Evolutionary conservation across 2,888 invertebrate genomes (phyloP).

Genomic region (Eupithecia dodoneata): DNA sequence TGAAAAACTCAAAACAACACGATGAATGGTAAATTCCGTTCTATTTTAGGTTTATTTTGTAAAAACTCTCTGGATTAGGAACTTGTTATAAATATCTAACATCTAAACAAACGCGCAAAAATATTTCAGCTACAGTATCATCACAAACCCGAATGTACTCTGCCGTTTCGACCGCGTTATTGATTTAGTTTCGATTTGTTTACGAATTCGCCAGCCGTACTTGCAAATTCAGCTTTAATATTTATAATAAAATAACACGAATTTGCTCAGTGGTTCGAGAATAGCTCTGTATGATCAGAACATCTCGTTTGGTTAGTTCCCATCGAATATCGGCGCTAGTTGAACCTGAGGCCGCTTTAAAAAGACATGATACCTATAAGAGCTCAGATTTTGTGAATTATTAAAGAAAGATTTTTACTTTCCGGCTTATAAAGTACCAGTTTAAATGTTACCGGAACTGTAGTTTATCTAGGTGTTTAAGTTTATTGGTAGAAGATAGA

Average conservation of each 20-base stretch:
- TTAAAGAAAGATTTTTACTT: no score
- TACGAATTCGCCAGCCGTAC: slow-evolving; percentile 72
- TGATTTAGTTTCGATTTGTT: slow-evolving; percentile 77
- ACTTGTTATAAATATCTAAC: slow-evolving; percentile 9
- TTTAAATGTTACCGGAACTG: not conserved
- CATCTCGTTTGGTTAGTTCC: slow-evolving; percentile 20
- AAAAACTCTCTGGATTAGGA: slow-evolving; percentile 6
- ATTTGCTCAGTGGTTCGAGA: slow-evolving; percentile 57
- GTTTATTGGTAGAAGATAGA: not conserved
- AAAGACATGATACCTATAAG: not conserved
- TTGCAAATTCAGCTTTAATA: slow-evolving; percentile 65
- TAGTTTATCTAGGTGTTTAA: not conserved
- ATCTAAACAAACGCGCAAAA: slow-evolving; percentile 56
- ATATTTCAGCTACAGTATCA: slow-evolving; percentile 68
- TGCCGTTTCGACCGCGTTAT: slow-evolving; percentile 60
- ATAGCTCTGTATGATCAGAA: slow-evolving; percentile 50
- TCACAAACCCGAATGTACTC: slow-evolving; percentile 71
- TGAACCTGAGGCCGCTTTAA: slow-evolving; percentile 35
- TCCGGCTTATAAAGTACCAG: no score
- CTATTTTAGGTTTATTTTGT: not conserved
- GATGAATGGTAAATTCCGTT: not conserved
- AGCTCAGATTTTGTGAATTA: not conserved
- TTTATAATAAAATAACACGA: slow-evolving; percentile 64
- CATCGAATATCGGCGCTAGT: slow-evolving; percentile 45
- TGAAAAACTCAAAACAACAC: not conserved